phyloP scores from a whole-genome alignment of 2,113 vertebrate species.

The Serinus canaria region DNA sequence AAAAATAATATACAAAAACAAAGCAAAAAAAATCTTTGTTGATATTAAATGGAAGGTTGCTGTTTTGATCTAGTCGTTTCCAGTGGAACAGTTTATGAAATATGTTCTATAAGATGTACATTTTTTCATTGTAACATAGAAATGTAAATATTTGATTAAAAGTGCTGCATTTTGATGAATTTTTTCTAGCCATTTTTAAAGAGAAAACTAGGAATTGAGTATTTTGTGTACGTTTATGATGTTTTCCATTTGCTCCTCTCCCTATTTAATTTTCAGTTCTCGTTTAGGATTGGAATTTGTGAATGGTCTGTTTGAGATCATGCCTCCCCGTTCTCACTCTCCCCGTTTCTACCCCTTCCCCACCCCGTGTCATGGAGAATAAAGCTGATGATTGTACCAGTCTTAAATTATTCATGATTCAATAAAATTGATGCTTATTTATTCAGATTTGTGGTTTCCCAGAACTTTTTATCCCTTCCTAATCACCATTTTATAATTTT shows the following conservation, averaged over 20 bases:
- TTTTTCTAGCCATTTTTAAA: constrained; percentile 97
- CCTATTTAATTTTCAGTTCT: constrained; percentile 84
- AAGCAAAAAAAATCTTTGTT: constrained; percentile 60
- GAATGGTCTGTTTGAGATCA: constrained; percentile 77
- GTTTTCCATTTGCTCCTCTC: constrained; percentile 63
- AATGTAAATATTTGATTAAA: constrained; percentile 93
- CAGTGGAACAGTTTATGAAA: constrained; percentile 80
- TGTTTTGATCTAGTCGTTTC: constrained; percentile 78
- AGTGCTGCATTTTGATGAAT: constrained; percentile 91
- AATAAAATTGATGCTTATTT: constrained; percentile 99
- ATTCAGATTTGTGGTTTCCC: constrained; percentile 76
- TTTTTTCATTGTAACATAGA: constrained; percentile 92
- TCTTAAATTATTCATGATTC: constrained; percentile 99
- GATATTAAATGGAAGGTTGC: constrained; percentile 74
- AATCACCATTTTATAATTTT: not conserved
- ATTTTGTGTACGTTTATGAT: constrained; percentile 94
- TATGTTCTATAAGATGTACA: constrained; percentile 88
- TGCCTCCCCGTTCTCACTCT: constrained; percentile 38
- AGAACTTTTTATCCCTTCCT: not conserved
- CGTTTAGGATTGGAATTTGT: constrained; percentile 82
- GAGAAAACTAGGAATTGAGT: constrained; percentile 89
- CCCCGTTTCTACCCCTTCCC: not conserved
- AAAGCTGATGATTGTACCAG: constrained; percentile 94
- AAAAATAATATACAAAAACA: constrained; percentile 8
- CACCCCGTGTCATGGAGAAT: constrained; percentile 73